These are phyloP conservation scores for Myotis myotis DNA, from an alignment of 2,797 vertebrate species.

Conservation along the genomic window DNA sequence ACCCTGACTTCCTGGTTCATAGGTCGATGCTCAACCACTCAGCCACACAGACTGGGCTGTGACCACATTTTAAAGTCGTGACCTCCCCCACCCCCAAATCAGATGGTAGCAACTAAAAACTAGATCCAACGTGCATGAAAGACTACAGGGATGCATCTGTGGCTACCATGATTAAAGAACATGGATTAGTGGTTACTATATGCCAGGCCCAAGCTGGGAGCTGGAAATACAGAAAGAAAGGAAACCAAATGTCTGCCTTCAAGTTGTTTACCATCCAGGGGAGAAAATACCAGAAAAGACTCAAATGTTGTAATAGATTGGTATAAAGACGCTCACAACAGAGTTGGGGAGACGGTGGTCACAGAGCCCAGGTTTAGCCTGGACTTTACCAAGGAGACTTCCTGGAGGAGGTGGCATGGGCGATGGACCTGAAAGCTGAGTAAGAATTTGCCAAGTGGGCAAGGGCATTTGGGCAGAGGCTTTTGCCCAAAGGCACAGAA, in stretches of 20 bases:
- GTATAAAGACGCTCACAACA: not conserved
- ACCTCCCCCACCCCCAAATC: not conserved
- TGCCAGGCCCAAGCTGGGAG: not conserved
- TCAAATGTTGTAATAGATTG: not conserved
- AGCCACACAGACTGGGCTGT: no score
- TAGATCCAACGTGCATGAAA: not conserved
- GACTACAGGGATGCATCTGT: not conserved
- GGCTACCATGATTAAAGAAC: not conserved
- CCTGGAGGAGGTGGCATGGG: not conserved
- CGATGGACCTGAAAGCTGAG: not conserved
- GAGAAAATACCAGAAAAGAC: not conserved
- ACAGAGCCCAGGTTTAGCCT: not conserved
- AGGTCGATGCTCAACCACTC: no score
- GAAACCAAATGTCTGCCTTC: not conserved
- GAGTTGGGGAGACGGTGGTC: not conserved
- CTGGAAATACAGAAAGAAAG: not conserved
- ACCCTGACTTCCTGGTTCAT: no score
- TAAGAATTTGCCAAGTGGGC: not conserved
- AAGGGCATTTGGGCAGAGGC: not conserved
- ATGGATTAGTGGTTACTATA: not conserved
- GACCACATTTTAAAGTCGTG: not conserved
- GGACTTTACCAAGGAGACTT: not conserved
- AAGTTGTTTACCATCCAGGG: not conserved
- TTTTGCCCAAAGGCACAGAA: not conserved
- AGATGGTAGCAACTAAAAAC: slow-evolving; percentile 20